Percentiles rank a stretch among this genome's conserved stretches.
phyloP scores from a whole-genome alignment of 2,113 vertebrate genomes.

The Colinus virginianus region DNA sequence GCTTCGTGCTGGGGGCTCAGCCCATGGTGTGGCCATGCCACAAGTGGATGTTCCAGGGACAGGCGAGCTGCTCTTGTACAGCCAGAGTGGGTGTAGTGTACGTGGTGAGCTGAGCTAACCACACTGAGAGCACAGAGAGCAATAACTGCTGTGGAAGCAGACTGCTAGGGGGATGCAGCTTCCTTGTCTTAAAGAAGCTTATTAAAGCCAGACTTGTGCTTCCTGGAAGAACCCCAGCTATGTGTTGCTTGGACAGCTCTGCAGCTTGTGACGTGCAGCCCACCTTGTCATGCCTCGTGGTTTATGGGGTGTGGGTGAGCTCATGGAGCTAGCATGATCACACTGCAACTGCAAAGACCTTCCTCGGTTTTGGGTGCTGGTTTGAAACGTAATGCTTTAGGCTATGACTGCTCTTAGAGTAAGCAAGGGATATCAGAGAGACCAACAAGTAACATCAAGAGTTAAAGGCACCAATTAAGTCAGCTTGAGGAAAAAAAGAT shows the following conservation, averaged over 20 bases:
- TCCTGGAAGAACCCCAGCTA: background rate
- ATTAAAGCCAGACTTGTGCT: background rate
- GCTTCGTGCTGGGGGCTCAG: background rate
- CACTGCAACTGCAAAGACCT: background rate
- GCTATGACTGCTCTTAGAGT: background rate
- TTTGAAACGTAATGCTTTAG: background rate
- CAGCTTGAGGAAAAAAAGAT: conserved; percentile 31
- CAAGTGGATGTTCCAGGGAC: background rate
- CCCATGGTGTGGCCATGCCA: background rate
- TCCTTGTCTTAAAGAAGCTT: background rate
- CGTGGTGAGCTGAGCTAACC: fast-evolving
- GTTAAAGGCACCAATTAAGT: conserved; percentile 56
- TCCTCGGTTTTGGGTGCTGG: background rate
- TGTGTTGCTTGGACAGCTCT: background rate
- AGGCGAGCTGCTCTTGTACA: too few relatives aligned
- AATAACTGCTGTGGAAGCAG: fast-evolving
- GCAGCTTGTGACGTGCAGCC: background rate
- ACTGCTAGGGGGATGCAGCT: background rate
- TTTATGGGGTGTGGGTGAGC: background rate
- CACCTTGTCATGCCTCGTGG: background rate
- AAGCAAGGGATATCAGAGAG: background rate
- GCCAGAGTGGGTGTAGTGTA: background rate
- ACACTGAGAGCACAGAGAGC: background rate
- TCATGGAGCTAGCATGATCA: background rate
- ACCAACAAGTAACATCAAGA: background rate